Percentiles rank a stretch among this genome's conserved stretches.
These are phyloP conservation scores for Nothobranchius furzeri DNA, from an alignment of 2,113 vertebrate species.

Conservation along the genomic window DNA sequence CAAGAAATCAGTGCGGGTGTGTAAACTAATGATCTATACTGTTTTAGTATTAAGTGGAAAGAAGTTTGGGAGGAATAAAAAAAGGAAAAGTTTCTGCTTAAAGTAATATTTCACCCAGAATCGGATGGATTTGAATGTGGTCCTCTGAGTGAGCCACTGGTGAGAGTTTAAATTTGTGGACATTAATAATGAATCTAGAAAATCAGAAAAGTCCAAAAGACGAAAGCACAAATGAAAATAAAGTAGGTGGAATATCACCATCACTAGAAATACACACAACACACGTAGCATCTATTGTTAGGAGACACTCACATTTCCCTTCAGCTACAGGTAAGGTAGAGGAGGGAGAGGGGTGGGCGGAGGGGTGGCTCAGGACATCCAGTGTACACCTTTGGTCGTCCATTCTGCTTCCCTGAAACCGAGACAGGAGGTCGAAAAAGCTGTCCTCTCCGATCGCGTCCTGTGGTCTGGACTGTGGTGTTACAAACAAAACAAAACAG, in stretches of 20 bases:
- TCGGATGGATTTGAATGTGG: neutral
- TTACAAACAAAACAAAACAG: neutral
- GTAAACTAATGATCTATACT: neutral
- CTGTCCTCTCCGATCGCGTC: slow-evolving; percentile 88
- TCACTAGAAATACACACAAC: slow-evolving; percentile 5
- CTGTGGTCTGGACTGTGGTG: slow-evolving; percentile 65
- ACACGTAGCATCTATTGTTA: neutral
- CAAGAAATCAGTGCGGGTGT: slow-evolving; percentile 4
- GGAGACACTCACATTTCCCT: slow-evolving; percentile 83
- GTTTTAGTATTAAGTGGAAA: neutral
- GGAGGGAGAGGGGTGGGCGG: slow-evolving; percentile 62
- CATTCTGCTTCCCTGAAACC: slow-evolving; percentile 95
- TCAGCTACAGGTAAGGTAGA: slow-evolving; percentile 80
- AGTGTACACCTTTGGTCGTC: slow-evolving; percentile 93
- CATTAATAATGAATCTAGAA: neutral
- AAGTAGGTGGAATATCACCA: slow-evolving; percentile 6
- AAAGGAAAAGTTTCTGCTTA: neutral
- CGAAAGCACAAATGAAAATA: neutral
- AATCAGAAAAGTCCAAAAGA: neutral
- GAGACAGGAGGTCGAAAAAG: slow-evolving; percentile 93
- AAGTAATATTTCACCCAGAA: slow-evolving; percentile 9
- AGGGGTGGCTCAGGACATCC: slow-evolving; percentile 74
- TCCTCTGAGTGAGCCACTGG: neutral
- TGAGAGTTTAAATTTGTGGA: neutral
- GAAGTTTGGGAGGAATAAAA: neutral